Percentiles rank a stretch among this genome's conserved stretches.
phyloP scores from a whole-genome alignment of 2,888 invertebrate species.

The Lycophotia porphyrea region DNA sequence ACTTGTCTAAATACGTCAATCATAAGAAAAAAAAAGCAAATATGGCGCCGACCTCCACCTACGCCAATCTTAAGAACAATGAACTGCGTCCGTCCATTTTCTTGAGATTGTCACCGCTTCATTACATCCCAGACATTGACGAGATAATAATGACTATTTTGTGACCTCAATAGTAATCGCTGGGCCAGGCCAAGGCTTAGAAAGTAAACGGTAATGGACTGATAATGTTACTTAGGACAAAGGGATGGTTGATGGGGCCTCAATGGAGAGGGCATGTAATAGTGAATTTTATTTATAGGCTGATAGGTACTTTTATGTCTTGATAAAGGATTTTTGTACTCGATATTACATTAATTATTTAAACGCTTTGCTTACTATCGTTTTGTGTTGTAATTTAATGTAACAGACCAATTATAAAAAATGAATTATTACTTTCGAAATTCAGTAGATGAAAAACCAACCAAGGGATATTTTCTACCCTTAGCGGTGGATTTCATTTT shows the following conservation, averaged over 20 bases:
- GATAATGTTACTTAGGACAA: slow-evolving; percentile 26
- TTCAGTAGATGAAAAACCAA: not conserved
- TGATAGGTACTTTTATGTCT: not conserved
- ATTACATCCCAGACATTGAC: slow-evolving; percentile 34
- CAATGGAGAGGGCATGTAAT: not conserved
- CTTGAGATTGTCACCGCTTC: slow-evolving; percentile 13
- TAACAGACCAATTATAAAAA: not conserved
- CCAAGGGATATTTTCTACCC: too few relatives aligned
- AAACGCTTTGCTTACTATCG: not conserved
- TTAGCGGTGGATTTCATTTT: too few relatives aligned
- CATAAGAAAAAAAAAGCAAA: too few relatives aligned
- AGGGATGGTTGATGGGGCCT: not conserved
- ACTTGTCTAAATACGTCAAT: too few relatives aligned
- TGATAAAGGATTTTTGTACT: not conserved
- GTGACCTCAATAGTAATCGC: slow-evolving; percentile 17
- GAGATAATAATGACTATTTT: slow-evolving; percentile 37
- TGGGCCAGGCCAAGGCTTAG: slow-evolving; percentile 14
- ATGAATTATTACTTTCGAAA: not conserved
- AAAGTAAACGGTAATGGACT: slow-evolving; percentile 30
- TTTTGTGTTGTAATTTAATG: not conserved
- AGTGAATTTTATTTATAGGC: slow-evolving; percentile 4
- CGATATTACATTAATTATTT: not conserved
- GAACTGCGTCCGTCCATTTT: slow-evolving; percentile 20
- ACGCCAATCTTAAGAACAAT: slow-evolving; percentile 24
- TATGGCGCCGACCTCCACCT: not conserved